Base-by-base conservation (phyloP, 2,888 invertebrate genomes). In the Drosophila merina region DNA sequence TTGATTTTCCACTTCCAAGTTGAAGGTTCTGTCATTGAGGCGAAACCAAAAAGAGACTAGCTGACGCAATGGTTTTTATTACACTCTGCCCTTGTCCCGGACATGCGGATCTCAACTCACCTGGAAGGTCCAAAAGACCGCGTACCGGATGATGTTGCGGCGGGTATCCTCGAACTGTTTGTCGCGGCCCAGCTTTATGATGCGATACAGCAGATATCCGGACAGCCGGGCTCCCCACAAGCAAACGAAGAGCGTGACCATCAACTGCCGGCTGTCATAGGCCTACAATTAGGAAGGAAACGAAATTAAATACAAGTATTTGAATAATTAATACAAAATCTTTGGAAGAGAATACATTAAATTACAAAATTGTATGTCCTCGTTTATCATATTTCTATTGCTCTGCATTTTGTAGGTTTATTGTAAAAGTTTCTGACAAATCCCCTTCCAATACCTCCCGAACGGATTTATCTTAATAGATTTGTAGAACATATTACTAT, bases 61-160 rank as follows among this genome's bases (percentile, higher is more conserved):
- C 52, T 64, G 57, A 49, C 72, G 74, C 57, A 63, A 50, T 20
- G 40, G 14, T 20, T 20, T 26, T 20, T 38, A 36, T 57, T 54
- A 36, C 10, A 1, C 10, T n/a, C 30, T 5, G 20, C 48, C 14
- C 44, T 31, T 28, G 20, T 14, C 4, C 26, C 28, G 25, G 7
- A 6, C 14, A 28, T n/a, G 20, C 33, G 38, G n/a, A 10, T 14
- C 9, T 28, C 7, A 26, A 64, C 78, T 90, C 92, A 96, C 96
- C 94, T 96, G 96, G 91, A 98, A 98, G 0, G 96, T 96, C 95
- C 97, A 98, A 91, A 97, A 98, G 4, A 97, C 95, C n/a, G 97
- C 97, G 90, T 97, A 97, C 79, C 97, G 93, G 56, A 97, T 94
- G 14, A 96, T 94, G 89, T 97, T 97, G 79, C 96, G 96, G 76